These are phyloP conservation scores for Callionymus lyra DNA, from an alignment of 2,113 vertebrate genomes.

Conservation along the genomic window DNA sequence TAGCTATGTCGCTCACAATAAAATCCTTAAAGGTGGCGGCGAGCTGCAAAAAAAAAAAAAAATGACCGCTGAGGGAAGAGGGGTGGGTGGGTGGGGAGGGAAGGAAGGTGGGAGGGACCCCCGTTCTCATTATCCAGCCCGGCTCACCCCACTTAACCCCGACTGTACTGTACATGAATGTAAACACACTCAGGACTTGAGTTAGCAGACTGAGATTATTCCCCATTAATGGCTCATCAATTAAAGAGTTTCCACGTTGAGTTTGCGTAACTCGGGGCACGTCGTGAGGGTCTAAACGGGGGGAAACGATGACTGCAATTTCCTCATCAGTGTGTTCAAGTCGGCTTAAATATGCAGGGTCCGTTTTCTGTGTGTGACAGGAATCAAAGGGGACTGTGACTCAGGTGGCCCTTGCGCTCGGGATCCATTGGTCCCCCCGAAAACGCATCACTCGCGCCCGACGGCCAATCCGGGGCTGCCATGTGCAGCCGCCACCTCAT, in stretches of 20 bases:
- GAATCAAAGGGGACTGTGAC: constrained; percentile 48
- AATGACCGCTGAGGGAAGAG: constrained; percentile 14
- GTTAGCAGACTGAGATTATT: too few species aligned
- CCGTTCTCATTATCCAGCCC: constrained; percentile 32
- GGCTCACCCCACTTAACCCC: constrained; percentile 48
- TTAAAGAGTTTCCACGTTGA: too few species aligned
- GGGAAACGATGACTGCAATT: constrained; percentile 23
- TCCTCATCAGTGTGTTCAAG: constrained; percentile 29
- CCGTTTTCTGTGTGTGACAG: constrained; percentile 7
- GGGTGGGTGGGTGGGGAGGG: constrained; percentile 15
- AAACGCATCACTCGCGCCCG: constrained; percentile 57
- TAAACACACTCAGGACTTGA: constrained; percentile 9
- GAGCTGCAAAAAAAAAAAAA: constrained; percentile 21
- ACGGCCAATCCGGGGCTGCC: constrained; percentile 65
- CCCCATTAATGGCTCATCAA: too few species aligned
- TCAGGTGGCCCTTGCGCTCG: constrained; percentile 49
- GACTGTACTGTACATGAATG: constrained; percentile 5
- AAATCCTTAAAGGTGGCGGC: constrained; percentile 57
- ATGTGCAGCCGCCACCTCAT: constrained; percentile 62
- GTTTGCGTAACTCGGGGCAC: too few species aligned
- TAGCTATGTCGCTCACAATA: constrained; percentile 39
- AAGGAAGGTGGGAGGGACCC: constrained; percentile 13
- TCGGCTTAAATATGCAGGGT: constrained; percentile 14
- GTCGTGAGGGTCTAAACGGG: too few species aligned
- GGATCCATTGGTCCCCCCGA: constrained; percentile 58